A percentile compares a stretch with the other conserved stretches of the same genome.
These are phyloP conservation scores for Pontoporia blainvillei DNA, from an alignment of 2,113 vertebrate species.

Conservation along the genomic window DNA sequence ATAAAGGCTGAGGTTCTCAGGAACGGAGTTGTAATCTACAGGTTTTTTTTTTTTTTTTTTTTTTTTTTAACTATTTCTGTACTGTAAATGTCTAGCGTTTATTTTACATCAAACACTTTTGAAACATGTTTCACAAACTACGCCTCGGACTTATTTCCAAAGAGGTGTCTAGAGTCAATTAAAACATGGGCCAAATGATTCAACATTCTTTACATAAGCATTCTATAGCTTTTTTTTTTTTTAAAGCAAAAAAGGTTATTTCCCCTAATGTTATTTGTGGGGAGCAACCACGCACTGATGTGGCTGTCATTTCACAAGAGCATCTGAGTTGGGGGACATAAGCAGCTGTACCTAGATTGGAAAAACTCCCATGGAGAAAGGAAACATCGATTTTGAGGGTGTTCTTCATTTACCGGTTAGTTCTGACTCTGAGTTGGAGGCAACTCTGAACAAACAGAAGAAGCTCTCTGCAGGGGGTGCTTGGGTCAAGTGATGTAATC, in stretches of 20 bases:
- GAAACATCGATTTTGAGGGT: not conserved
- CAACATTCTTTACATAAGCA: slow-evolving; percentile 52
- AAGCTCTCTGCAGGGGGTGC: not conserved
- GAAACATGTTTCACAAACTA: slow-evolving; percentile 81
- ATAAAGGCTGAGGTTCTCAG: slow-evolving; percentile 78
- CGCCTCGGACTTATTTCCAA: slow-evolving; percentile 75
- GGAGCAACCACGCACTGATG: not conserved
- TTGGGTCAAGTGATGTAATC: not conserved
- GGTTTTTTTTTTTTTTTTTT: slow-evolving; percentile 71
- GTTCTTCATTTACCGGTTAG: not conserved
- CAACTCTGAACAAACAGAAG: slow-evolving; percentile 19
- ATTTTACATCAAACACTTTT: slow-evolving; percentile 82
- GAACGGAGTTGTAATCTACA: slow-evolving; percentile 77
- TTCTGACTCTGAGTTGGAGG: slow-evolving; percentile 16
- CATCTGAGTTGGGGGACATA: not conserved
- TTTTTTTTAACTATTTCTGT: slow-evolving; percentile 74
- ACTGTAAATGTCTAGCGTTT: slow-evolving; percentile 80
- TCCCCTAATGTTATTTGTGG: slow-evolving; percentile 6
- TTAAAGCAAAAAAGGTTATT: slow-evolving; percentile 17
- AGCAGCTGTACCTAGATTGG: not conserved
- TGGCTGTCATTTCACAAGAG: slow-evolving; percentile 39
- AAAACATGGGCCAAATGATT: slow-evolving; percentile 73
- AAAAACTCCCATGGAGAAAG: slow-evolving; percentile 25
- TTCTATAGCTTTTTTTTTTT: not conserved
- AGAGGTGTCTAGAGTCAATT: slow-evolving; percentile 73